A percentile compares a stretch with the other conserved stretches of the same genome.
Evolutionary conservation across 2,888 invertebrate genomes (phyloP).

Genomic region (Tipula vernalis): DNA sequence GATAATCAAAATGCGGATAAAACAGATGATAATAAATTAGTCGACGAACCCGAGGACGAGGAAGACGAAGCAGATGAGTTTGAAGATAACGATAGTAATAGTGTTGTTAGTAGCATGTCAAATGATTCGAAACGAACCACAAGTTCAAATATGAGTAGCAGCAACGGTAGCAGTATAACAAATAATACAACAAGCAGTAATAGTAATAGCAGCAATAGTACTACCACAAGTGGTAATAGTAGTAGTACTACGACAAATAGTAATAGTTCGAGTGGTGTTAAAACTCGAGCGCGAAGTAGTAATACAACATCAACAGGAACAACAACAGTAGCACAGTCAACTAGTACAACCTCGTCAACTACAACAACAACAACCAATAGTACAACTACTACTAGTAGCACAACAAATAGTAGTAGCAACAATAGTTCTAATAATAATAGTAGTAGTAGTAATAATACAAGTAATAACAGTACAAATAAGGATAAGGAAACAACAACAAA

Average conservation of each 20-base stretch:
- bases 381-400: constrained; percentile 12
- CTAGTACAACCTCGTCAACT: background rate
- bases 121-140: background rate
- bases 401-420: constrained; percentile 7
- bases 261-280: background rate
- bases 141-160: background rate
- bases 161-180: background rate
- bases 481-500: constrained; percentile 6
- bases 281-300: background rate
- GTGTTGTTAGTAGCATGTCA: background rate
- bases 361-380: constrained; percentile 6
- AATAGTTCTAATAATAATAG: constrained; percentile 4
- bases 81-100: background rate
- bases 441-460: constrained; percentile 12
- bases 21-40: background rate
- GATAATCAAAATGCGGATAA: constrained; percentile 9
- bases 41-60: background rate
- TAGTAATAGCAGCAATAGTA: background rate
- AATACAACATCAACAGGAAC: background rate
- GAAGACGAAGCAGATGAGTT: background rate
- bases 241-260: background rate
- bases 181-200: background rate
- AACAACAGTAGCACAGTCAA: background rate
- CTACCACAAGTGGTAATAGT: background rate
- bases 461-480: constrained; percentile 12